Conservation (phyloP, 2,888 invertebrate genomes). For the Trilocha varians region DNA sequence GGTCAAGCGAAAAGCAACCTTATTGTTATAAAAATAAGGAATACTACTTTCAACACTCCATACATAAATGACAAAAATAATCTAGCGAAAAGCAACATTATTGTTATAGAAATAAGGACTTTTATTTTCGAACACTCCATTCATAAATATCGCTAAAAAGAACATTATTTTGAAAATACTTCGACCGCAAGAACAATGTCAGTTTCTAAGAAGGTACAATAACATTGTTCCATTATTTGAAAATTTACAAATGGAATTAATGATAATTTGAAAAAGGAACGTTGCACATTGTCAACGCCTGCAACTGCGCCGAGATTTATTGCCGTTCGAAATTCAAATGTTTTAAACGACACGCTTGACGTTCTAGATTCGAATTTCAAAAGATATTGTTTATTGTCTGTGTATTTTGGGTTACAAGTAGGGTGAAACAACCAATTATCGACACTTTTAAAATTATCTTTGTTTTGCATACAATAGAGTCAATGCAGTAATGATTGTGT, state of each 20-base stretch:
- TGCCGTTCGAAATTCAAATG: not conserved
- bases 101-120: rapidly evolving
- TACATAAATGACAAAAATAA: slow-evolving; percentile 4
- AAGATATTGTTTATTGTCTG: too few relatives aligned
- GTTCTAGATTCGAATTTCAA: too few relatives aligned
- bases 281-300: not conserved
- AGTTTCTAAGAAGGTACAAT: slow-evolving; percentile 37
- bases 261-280: too few relatives aligned
- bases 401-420: too few relatives aligned
- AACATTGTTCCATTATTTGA: slow-evolving; percentile 6
- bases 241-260: too few relatives aligned
- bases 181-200: slow-evolving; percentile 43
- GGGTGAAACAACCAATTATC: too few relatives aligned
- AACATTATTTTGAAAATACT: slow-evolving; percentile 49
- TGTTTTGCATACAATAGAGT: too few relatives aligned
- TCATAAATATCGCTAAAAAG: slow-evolving; percentile 22
- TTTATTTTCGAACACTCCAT: slow-evolving; percentile 17
- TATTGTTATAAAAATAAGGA: not conserved
- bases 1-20: not conserved
- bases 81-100: slow-evolving; percentile 9
- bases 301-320: not conserved
- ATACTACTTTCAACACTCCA: slow-evolving; percentile 9
- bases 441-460: too few relatives aligned
- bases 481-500: too few relatives aligned
- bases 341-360: too few relatives aligned